Percentiles rank a stretch among this genome's conserved stretches.
phyloP scores from a whole-genome alignment of 2,888 invertebrate species.

The Cetonia aurata region DNA sequence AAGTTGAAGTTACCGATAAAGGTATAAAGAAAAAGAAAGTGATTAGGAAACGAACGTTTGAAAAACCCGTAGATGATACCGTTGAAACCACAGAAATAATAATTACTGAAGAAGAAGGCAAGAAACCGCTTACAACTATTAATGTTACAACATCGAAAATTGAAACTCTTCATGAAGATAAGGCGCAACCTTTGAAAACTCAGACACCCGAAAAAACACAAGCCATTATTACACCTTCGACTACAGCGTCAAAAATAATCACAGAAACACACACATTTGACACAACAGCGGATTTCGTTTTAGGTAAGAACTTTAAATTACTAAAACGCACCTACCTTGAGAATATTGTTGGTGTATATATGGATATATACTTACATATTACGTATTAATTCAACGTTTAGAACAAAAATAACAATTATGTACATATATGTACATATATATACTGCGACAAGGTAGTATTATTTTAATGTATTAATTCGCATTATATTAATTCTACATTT shows the following conservation, averaged over 20 bases:
- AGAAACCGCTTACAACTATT: constrained; percentile 60
- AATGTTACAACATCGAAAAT: constrained; percentile 51
- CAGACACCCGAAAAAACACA: constrained; percentile 42
- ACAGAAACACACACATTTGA: constrained; percentile 48
- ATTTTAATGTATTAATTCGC: neutral
- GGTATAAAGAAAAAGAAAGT: constrained; percentile 53
- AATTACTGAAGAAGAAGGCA: constrained; percentile 64
- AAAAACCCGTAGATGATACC: constrained; percentile 54
- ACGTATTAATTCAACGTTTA: neutral
- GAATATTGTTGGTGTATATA: neutral
- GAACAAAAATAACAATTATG: neutral
- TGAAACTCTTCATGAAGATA: constrained; percentile 47
- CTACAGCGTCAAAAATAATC: constrained; percentile 43
- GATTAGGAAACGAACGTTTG: constrained; percentile 53
- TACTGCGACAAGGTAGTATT: neutral
- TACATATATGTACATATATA: neutral
- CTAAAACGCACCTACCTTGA: constrained; percentile 21
- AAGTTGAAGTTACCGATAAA: constrained; percentile 55
- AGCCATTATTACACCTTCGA: constrained; percentile 46
- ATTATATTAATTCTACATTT: constrained; percentile 10
- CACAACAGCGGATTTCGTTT: constrained; percentile 44
- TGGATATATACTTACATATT: neutral
- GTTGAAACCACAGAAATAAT: constrained; percentile 54
- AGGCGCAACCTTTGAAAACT: constrained; percentile 42
- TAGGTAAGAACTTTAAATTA: constrained; percentile 42